These are phyloP conservation scores for Tamandua tetradactyla DNA, from an alignment of 2,797 vertebrate species.

Conservation along the genomic window DNA sequence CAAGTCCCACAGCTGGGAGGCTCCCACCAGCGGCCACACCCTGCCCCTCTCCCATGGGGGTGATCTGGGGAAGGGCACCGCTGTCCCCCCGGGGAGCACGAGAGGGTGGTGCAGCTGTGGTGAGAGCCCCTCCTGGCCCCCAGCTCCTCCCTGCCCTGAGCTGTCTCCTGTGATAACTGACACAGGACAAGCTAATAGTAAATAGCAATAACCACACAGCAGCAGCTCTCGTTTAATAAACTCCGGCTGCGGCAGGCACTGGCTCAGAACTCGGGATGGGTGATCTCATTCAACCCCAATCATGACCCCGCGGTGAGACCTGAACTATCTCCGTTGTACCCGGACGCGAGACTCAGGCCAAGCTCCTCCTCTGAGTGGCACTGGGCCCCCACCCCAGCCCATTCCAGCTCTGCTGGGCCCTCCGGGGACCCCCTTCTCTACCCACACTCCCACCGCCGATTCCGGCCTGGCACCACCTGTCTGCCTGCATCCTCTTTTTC, in stretches of 20 bases:
- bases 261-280: neutral
- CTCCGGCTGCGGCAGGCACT: neutral
- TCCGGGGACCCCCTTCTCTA: neutral
- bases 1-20: neutral
- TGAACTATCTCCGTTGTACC: too few relatives aligned
- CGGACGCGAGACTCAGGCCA: neutral
- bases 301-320: neutral
- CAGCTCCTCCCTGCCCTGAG: neutral
- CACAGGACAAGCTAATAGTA: neutral
- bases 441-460: neutral
- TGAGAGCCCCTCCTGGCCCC: neutral
- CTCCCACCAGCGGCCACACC: too few relatives aligned
- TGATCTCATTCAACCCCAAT: neutral
- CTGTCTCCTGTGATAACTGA: conserved; percentile 45
- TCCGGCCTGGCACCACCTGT: neutral
- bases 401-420: neutral
- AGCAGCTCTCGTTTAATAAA: neutral
- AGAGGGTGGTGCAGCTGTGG: neutral
- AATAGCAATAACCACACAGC: neutral
- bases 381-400: too few relatives aligned
- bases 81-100: too few relatives aligned
- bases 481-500: neutral
- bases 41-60: neutral
- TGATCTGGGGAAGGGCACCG: neutral
- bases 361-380: neutral